A percentile compares a stretch with the other conserved stretches of the same genome.
Evolutionary conservation across 2,888 invertebrate species (phyloP).

Genomic region (Drosophila pullipes): DNA sequence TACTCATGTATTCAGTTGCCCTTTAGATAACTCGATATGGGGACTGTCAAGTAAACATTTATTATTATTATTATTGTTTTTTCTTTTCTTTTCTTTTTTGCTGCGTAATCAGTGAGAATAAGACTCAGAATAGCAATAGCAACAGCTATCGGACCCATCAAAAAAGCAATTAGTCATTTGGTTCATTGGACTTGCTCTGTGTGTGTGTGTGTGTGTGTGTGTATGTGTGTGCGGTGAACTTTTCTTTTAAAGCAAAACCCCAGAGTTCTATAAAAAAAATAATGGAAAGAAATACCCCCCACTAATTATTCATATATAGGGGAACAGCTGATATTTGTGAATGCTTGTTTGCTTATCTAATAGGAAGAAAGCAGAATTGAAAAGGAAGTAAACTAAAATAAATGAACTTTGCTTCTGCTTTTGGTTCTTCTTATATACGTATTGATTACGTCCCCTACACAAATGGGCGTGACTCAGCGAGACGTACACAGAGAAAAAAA

Average conservation of each 20-base stretch:
- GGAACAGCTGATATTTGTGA: conserved; percentile 7
- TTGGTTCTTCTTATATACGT: conserved; percentile 21
- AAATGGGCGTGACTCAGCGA: conserved; percentile 34
- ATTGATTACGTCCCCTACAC: not conserved
- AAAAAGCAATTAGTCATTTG: conserved; percentile 36
- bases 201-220: not conserved
- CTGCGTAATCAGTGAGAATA: conserved; percentile 16
- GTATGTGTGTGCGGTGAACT: too few species aligned
- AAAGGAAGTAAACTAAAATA: conserved; percentile 3
- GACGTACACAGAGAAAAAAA: not conserved
- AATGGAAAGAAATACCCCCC: conserved; percentile 2
- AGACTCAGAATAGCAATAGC: not conserved
- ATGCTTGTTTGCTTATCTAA: conserved; percentile 29
- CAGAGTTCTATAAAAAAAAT: not conserved
- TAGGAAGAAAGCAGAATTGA: not conserved
- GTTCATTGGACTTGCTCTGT: conserved; percentile 20
- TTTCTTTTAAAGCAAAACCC: not conserved
- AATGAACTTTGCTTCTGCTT: not conserved
- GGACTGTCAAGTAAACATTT: not conserved
- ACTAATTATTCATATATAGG: conserved; percentile 24
- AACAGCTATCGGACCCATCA: conserved; percentile 3
- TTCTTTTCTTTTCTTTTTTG: conserved; percentile 2
- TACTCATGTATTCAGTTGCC: conserved; percentile 6
- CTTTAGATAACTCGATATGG: conserved; percentile 10
- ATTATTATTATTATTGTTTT: not conserved